Base-by-base conservation (phyloP, 2,113 vertebrate species). In the Sinocyclocheilus anshuiensis region DNA sequence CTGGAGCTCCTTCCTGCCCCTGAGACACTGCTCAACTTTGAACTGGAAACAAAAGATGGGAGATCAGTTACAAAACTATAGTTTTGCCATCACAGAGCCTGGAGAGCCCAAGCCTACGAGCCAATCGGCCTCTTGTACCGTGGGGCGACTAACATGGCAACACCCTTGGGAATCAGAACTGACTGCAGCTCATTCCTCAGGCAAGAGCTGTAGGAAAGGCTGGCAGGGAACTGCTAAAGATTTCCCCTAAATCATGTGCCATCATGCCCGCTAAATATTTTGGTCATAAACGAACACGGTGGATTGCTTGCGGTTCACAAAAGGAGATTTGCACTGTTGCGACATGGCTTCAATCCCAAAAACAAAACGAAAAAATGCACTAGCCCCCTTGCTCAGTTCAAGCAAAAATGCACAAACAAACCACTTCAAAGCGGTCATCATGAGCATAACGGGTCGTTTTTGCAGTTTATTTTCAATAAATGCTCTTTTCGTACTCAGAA, bases 1-100 rank as follows among this genome's bases (percentile, higher is more conserved):
- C 98, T 99, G 91, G 97, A 98, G 94, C 97, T 99, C 95, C 98
- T 99, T 97, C 98, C 98, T 94, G 98, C 96, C 94, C 97, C 97
- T 93, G 98, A 99, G 95, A 95, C 98, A 97, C 97, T 98, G 96
- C 96, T 99, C 97, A 99, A 97, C 97, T 99, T 99, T 96, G 98
- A 99, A 97, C 98, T 99, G 96, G 93, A 96, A 96, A 97, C 94
- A 97, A 96, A 95, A 97, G 94, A 96, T 95, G 94, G 96, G 92
- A 97, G 91, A 97, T 96, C 90, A 95, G 96, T 97, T 96, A 98
- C 93, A 96, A 92, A 91, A 87, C 90, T 93, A 93, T 83, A 91
- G 94, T 93, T 33, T 33, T 33, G 29, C 76, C 90, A 91, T 90
- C 91, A 90, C 91, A 93, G 91, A 94, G 91, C 88, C 91, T 92